phyloP scores from a whole-genome alignment of 2,888 invertebrate genomes.

The Caenorhabditis zanzibari region DNA sequence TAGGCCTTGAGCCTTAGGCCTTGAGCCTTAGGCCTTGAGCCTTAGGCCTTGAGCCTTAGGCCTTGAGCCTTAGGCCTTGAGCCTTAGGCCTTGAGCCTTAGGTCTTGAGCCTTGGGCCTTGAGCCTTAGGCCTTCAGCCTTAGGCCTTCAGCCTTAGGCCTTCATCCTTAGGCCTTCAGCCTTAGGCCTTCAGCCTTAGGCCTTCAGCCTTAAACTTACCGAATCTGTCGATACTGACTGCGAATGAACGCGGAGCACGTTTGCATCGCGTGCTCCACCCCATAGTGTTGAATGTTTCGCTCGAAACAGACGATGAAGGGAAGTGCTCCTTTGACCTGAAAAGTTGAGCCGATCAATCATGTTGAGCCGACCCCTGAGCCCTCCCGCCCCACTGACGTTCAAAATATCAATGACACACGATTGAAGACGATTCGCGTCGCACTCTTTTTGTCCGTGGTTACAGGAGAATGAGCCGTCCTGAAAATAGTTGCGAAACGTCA shows the following conservation, averaged over 20 bases:
- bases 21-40: too few species aligned
- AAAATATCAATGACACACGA: conserved; percentile 81
- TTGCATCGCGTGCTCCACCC: conserved; percentile 78
- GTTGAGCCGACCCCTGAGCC: too few species aligned
- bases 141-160: too few species aligned
- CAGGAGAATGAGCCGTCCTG: conserved; percentile 83
- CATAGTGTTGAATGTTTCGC: conserved; percentile 70
- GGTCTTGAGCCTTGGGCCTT: too few species aligned
- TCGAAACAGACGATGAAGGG: conserved; percentile 80
- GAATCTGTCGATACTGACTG: conserved; percentile 78
- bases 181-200: too few species aligned
- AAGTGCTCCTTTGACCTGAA: conserved; percentile 77
- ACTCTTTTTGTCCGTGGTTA: conserved; percentile 83
- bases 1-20: too few species aligned
- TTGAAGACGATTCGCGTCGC: conserved; percentile 82
- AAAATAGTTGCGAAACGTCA: background rate
- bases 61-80: too few species aligned
- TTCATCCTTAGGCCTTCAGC: too few species aligned
- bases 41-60: too few species aligned
- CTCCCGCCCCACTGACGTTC: conserved; percentile 69
- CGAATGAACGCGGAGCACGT: conserved; percentile 81
- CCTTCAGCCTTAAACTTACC: conserved; percentile 66
- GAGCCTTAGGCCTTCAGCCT: too few species aligned
- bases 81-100: too few species aligned
- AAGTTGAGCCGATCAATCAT: conserved; percentile 11